Evolutionary conservation across 2,888 invertebrate species (phyloP).

Genomic region (Blastobasis adustella): DNA sequence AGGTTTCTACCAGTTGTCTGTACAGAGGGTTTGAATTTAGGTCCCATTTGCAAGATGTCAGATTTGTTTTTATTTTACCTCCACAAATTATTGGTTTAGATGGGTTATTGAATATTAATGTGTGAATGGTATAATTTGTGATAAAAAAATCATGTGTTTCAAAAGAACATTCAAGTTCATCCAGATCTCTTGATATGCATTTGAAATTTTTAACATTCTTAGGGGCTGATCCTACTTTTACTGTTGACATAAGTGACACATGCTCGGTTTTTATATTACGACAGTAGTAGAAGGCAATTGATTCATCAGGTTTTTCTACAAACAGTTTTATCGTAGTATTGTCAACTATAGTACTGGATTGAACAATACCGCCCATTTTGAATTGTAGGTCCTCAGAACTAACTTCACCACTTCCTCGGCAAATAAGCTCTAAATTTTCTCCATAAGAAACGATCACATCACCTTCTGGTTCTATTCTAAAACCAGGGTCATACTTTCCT

Average conservation of each 20-base stretch:
- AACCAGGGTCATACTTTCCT: too few species aligned
- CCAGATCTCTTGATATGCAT: constrained; percentile 84
- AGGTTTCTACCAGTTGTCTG: constrained; percentile 57
- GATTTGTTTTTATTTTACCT: constrained; percentile 21
- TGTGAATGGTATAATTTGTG: constrained; percentile 38
- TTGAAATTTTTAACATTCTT: constrained; percentile 78
- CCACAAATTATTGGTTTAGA: constrained; percentile 24
- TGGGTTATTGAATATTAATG: constrained; percentile 34
- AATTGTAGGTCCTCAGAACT: too few species aligned
- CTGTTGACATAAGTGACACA: constrained; percentile 39
- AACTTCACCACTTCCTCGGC: too few species aligned
- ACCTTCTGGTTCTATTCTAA: too few species aligned
- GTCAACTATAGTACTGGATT: constrained; percentile 50
- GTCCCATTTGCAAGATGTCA: constrained; percentile 42
- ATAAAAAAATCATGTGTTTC: constrained; percentile 56
- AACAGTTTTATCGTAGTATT: constrained; percentile 76
- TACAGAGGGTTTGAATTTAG: constrained; percentile 51
- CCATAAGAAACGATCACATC: too few species aligned
- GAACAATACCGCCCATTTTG: too few species aligned
- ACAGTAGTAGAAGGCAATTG: constrained; percentile 62
- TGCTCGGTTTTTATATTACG: constrained; percentile 39
- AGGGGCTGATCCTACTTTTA: constrained; percentile 73
- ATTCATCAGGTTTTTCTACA: constrained; percentile 48
- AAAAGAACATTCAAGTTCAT: constrained; percentile 85
- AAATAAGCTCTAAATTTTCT: too few species aligned